Evolutionary conservation across 2,797 vertebrate genomes (phyloP).

Genomic region (Poliocrania exsul): DNA sequence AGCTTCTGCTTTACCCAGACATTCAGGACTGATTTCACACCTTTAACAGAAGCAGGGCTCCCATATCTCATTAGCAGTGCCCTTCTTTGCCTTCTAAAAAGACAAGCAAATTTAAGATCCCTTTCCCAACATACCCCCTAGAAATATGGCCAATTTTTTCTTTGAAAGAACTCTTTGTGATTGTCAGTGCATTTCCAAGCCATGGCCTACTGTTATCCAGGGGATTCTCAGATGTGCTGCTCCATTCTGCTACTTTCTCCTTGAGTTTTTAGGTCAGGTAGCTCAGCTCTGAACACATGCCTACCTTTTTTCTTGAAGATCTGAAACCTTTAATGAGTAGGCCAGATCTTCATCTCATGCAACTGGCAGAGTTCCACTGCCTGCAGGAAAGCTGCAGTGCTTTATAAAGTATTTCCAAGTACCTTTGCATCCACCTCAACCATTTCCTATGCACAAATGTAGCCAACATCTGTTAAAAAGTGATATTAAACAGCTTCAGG

Average conservation of each 20-base stretch:
- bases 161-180: background rate
- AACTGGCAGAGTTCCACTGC: conserved; percentile 38
- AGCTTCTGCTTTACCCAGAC: background rate
- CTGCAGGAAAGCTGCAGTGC: conserved; percentile 20
- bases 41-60: background rate
- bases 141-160: background rate
- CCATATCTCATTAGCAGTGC: background rate
- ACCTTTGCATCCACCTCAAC: conserved; percentile 15
- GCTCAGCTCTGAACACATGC: background rate
- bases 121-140: background rate
- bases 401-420: conserved; percentile 35
- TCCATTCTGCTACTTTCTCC: background rate
- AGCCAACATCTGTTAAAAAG: conserved; percentile 30
- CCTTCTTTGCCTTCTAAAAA: conserved; percentile 9
- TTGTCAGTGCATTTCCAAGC: background rate
- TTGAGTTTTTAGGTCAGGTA: conserved; percentile 8
- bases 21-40: background rate
- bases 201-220: background rate
- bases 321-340: conserved; percentile 44
- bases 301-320: background rate
- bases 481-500: background rate
- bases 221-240: background rate
- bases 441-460: conserved; percentile 10
- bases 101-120: background rate
- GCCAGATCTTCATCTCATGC: conserved; percentile 15